Evolutionary conservation across 2,888 invertebrate species (phyloP).

Genomic region (Cerastis leucographa): DNA sequence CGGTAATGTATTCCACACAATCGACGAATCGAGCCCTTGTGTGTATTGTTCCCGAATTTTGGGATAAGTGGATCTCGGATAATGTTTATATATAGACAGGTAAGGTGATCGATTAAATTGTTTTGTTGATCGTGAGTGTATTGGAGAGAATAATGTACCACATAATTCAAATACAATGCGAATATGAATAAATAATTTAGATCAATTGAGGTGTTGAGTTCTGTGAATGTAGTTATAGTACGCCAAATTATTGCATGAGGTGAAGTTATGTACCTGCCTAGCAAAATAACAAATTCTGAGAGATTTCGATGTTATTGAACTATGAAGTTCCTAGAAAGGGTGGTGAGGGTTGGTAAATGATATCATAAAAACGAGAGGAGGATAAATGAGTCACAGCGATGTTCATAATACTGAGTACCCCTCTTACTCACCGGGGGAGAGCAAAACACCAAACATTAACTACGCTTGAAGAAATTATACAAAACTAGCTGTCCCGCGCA

Average conservation of each 20-base stretch:
- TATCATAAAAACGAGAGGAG: conserved; percentile 13
- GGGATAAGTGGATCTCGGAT: conserved; percentile 52
- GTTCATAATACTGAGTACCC: background rate
- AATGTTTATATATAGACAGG: conserved; percentile 40
- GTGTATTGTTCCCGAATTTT: conserved; percentile 51
- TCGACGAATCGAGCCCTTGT: conserved; percentile 40
- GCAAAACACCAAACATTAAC: background rate
- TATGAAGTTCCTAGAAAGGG: conserved; percentile 18
- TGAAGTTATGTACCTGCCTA: background rate
- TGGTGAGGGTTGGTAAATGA: background rate
- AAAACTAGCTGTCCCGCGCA: no score
- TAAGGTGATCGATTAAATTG: conserved; percentile 44
- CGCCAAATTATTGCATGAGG: background rate
- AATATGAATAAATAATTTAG: no score
- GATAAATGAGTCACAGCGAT: conserved; percentile 24
- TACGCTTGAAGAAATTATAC: background rate
- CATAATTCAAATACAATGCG: no score
- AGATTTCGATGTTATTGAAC: background rate
- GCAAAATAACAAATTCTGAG: background rate
- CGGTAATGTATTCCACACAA: conserved; percentile 66
- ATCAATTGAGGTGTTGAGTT: background rate
- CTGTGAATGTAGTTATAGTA: background rate
- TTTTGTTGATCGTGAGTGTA: conserved; percentile 8
- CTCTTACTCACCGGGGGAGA: conserved; percentile 16
- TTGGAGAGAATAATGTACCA: no score